Percentiles rank a stretch among this genome's conserved stretches.
Evolutionary conservation across 2,797 vertebrate species (phyloP).

Genomic region (Lithobates pipiens): DNA sequence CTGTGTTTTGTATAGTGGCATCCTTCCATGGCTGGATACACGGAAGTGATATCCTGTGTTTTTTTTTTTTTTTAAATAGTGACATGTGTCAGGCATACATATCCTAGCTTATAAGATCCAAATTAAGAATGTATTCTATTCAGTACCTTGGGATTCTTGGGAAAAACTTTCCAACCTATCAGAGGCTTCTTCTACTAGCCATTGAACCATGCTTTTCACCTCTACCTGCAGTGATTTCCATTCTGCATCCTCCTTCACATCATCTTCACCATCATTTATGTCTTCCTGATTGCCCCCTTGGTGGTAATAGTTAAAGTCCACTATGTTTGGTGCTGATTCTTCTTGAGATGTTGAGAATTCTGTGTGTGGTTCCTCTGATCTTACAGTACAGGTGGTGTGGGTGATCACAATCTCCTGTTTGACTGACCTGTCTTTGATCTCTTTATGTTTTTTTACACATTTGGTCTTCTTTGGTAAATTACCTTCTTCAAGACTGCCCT

Average conservation of each 20-base stretch:
- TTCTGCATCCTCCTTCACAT: neutral
- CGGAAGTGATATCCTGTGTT: no score
- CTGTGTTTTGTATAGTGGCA: no score
- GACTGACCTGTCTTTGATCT: neutral
- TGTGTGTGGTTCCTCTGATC: neutral
- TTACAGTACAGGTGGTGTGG: neutral
- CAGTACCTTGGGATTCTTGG: constrained; percentile 1
- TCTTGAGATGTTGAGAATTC: neutral
- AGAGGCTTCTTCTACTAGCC: constrained; percentile 42
- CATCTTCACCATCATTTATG: neutral
- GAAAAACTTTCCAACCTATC: neutral
- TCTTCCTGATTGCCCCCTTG: neutral
- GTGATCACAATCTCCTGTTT: neutral
- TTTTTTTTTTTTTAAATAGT: no score
- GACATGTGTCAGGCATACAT: neutral
- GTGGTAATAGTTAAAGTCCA: neutral
- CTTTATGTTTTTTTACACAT: neutral
- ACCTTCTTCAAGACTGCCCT: no score
- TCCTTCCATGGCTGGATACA: no score
- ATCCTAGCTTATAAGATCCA: neutral
- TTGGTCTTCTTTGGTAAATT: neutral
- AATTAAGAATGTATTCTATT: neutral
- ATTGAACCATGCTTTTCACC: constrained; percentile 41
- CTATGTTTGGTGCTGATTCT: neutral
- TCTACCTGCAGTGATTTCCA: constrained; percentile 20